A percentile compares a stretch with the other conserved stretches of the same genome.
Conservation (phyloP, 2,888 invertebrate genomes). For the Gastrophysa polygoni region DNA sequence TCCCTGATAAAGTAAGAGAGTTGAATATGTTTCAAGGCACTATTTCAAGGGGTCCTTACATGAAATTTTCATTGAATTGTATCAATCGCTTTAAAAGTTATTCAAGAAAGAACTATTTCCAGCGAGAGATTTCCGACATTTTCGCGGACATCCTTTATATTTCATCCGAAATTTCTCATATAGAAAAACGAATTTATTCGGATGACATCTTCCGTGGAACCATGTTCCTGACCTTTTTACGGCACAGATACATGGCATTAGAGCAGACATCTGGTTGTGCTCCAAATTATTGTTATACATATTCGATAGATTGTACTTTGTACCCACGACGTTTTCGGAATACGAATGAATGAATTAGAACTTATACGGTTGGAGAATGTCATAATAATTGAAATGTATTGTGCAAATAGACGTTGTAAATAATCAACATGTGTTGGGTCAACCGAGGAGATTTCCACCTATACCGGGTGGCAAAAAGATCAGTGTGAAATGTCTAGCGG, state of each 20-base stretch:
- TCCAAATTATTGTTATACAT: conserved; percentile 7
- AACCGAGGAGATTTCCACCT: not conserved
- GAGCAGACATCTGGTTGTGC: conserved; percentile 2
- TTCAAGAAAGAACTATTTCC: too few relatives aligned
- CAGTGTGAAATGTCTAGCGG: too few relatives aligned
- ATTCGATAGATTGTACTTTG: conserved; percentile 7
- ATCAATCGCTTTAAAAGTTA: too few relatives aligned
- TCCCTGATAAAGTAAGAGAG: too few relatives aligned
- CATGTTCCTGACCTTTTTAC: not conserved
- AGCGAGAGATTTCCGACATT: too few relatives aligned
- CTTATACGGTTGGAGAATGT: not conserved
- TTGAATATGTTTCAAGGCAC: too few relatives aligned
- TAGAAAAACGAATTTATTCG: not conserved
- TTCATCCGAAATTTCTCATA: too few relatives aligned
- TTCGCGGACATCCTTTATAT: too few relatives aligned
- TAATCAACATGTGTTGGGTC: not conserved
- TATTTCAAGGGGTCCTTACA: too few relatives aligned
- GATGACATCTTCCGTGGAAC: not conserved
- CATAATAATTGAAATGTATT: conserved; percentile 3
- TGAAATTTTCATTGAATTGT: too few relatives aligned
- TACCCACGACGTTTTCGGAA: conserved; percentile 6
- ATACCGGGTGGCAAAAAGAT: too few relatives aligned
- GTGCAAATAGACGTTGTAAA: not conserved
- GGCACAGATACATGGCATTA: not conserved
- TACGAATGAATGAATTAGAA: conserved; percentile 14